Evolutionary conservation across 2,797 vertebrate species (phyloP), one percentile per base, ranked within the genome.

Genomic region (Austrolebias charrua): DNA sequence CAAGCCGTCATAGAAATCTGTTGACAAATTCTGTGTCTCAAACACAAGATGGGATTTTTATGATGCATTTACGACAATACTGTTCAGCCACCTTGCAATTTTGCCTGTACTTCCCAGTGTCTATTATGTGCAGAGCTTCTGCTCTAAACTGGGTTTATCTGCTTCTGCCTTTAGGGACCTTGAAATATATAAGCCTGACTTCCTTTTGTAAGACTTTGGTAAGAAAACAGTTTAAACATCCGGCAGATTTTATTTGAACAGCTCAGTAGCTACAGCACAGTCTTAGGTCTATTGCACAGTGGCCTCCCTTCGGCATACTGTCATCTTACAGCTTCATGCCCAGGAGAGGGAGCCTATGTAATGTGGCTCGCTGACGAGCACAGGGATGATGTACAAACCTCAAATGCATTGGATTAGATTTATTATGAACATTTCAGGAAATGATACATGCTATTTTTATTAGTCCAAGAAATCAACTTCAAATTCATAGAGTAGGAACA

Each of bases 221-320:
- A 9, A 51, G 11, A 4, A 54, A 44, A 28, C 38, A 43, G 54
- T 56, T 56, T 15, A 56, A 28, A 44, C 14, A 43, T 56, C 40
- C 13, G 24, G 19, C 20, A 24, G 40, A 28, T 28, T 56, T 56
- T 28, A 28, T 24, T 56, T 44, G 40, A 44, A 56, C 20, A 28
- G 54, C 54, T 44, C 54, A 56, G 40, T n/a, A 56, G 54, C 40
- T 56, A 44, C 40, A 9, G 14, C 13, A 56, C 13, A 24, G 12
- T 28, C 19, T 24, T 15, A 55, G 54, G 40, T 56, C 54, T 56
- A 28, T 16, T 44, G 20, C 19, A 28, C 13, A 43, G 40, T 15
- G 40, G 54, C 12, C 54, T 33, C 49, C 60, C n/a, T 31, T 62
- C n/a, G n/a, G 42, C 16, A 62, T 13, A 29, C 48, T 60, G 46